Evolutionary conservation across 1,140 invertebrate species (phyloP), one percentile per base, ranked within the genome.

Genomic region (Araneus ventricosus): DNA sequence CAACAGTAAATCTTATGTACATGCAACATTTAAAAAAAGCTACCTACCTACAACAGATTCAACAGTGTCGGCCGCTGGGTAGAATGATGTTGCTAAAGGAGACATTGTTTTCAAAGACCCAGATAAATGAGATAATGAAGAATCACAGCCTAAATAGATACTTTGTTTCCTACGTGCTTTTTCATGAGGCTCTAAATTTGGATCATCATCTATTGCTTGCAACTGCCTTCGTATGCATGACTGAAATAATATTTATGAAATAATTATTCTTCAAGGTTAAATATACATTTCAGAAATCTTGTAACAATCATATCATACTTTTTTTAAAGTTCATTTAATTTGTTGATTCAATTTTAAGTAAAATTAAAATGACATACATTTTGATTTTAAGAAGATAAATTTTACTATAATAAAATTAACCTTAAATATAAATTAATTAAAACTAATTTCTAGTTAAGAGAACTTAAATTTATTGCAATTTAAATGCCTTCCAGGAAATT

Each of bases 1-100:
- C n/a, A n/a, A n/a, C n/a, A n/a, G n/a, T n/a, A n/a, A n/a, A n/a
- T n/a, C n/a, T n/a, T n/a, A n/a, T n/a, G n/a, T n/a, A n/a, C n/a
- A n/a, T n/a, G n/a, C n/a, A n/a, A n/a, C n/a, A 34, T 88, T 30
- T 75, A 87, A 39, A 80, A 41, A 20, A 39, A 88, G n/a, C 52
- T 90, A 95, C 96, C 96, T 95, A 97, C 97, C 97, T 93, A 97
- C 96, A 94, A 97, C 97, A 94, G 97, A 97, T 95, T 97, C 97
- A 41, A 97, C 97, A 17, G 97, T 97, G 94, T 97, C 97, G 94
- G 96, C 97, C 34, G 96, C 95, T 93, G 96, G 96, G 95, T 96
- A 96, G 94, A 96, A 97, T 30, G 96, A 96, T 93, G 95, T 96
- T n/a, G 96, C 96, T 80, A 95, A 96, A 96, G 95, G 96, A 96